Evolutionary conservation across 2,113 vertebrate species (phyloP).

Genomic region (Mungos mungo): DNA sequence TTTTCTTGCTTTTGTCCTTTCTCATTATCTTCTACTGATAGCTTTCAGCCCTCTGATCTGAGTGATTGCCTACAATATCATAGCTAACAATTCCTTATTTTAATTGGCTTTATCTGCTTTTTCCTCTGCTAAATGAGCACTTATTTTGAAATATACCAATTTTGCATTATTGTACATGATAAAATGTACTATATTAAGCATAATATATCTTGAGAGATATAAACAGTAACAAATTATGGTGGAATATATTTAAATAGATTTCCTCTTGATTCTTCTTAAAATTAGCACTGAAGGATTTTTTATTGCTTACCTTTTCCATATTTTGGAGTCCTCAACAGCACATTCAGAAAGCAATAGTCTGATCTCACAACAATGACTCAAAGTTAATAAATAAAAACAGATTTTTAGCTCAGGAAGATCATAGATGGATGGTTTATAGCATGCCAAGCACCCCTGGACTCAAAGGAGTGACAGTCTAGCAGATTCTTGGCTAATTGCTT

Average conservation of each 20-base stretch:
- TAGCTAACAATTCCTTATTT: background rate
- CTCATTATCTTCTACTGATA: background rate
- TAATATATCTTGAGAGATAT: background rate
- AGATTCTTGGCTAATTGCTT: background rate
- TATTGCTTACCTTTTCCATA: background rate
- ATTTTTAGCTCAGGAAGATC: background rate
- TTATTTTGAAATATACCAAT: conserved; percentile 2
- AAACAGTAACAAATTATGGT: background rate
- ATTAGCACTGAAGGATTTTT: background rate
- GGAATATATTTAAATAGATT: background rate
- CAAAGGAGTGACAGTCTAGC: background rate
- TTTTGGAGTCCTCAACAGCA: background rate
- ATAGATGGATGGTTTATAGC: background rate
- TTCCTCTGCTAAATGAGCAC: background rate
- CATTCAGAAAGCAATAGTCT: background rate
- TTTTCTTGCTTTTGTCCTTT: background rate
- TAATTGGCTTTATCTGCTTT: background rate
- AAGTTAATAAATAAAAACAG: background rate
- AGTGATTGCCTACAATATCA: background rate
- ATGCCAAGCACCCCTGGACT: background rate
- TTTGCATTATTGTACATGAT: background rate
- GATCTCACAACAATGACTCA: background rate
- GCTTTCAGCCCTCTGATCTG: background rate
- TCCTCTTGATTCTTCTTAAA: background rate
- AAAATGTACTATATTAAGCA: background rate